Base-by-base conservation (phyloP, 2,888 invertebrate genomes). In the Griposia aprilina region DNA sequence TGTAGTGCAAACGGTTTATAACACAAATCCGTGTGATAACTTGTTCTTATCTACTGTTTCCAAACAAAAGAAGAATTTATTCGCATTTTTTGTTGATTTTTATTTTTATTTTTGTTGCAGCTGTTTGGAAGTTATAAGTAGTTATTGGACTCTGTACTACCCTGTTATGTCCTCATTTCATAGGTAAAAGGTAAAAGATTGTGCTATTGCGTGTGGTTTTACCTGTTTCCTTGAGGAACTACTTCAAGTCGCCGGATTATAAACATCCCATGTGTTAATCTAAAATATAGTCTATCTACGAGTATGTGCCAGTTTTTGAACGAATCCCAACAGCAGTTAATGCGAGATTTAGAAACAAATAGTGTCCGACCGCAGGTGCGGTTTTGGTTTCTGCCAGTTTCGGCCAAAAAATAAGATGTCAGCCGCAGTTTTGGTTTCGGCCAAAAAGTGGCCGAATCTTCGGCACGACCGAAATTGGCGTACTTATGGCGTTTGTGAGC, bases 31-130 rank as follows among this genome's bases (percentile, higher is more conserved):
- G 6, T 23, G 2, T 8, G 55, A 72, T 84, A 82, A 1, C 30
- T 20, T 30, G 4, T 23, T 11, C 6, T 41, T 52, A 80, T 84
- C 75, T 72, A 15, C 23, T n/a, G 36, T 30, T 41, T n/a, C 15
- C 2, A 84, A 80, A 83, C 60, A 84, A 80, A 75, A 84, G 59
- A 73, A 50, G 68, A 83, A 57, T 80, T 57, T 50, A 59, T 71
- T 84, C 67, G n/a, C 13, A 30, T n/a, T 41, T 50, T 71, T 48
- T 55, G 48, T 13, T 55, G 60, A 72, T 84, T 13, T 17, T 62
- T 75, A 20, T 36, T 36, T 59, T 15, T 36, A n/a, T n/a, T 23
- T 7, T 57, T 52, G 45, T 59, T 36, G 50, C 26, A 11, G 23
- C 4, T 23, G 30, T 69, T 20, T 57, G 11, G 30, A 63, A 70